phyloP scores from a whole-genome alignment of 2,888 invertebrate genomes.

The Cyclophora punctaria region DNA sequence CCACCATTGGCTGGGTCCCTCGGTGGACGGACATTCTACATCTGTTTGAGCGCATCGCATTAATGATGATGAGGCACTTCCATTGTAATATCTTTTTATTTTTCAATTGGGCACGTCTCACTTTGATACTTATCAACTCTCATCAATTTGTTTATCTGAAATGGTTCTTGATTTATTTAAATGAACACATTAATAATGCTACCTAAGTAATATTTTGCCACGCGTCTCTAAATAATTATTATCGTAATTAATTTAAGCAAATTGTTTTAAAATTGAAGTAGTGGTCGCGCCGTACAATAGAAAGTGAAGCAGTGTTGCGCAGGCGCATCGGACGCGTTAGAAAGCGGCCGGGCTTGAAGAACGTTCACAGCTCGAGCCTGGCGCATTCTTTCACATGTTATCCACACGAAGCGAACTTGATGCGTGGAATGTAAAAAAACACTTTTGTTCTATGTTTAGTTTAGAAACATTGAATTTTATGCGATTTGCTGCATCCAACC shows the following conservation, averaged over 20 bases:
- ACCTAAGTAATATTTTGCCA: too few relatives aligned
- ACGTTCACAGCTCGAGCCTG: slow-evolving; percentile 44
- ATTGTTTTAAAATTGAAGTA: slow-evolving; percentile 23
- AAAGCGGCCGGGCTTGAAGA: slow-evolving; percentile 58
- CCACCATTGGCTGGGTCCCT: slow-evolving; percentile 22
- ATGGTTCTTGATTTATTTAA: too few relatives aligned
- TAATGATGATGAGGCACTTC: too few relatives aligned
- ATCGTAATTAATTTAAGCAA: slow-evolving; percentile 20
- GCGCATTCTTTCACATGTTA: slow-evolving; percentile 55
- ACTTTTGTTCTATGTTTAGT: slow-evolving; percentile 2
- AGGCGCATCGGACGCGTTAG: slow-evolving; percentile 62
- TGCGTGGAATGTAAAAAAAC: slow-evolving; percentile 16
- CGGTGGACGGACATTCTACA: too few relatives aligned
- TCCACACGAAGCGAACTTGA: slow-evolving; percentile 16
- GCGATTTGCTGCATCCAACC: too few relatives aligned
- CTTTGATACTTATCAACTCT: too few relatives aligned
- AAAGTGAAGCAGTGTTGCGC: slow-evolving; percentile 66
- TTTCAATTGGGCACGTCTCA: background rate
- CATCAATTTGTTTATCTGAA: too few relatives aligned
- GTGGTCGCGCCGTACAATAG: slow-evolving; percentile 55
- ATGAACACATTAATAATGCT: too few relatives aligned
- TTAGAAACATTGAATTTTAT: too few relatives aligned
- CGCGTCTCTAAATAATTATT: slow-evolving; percentile 2
- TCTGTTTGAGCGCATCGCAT: too few relatives aligned
- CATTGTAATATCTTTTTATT: background rate